Evolutionary conservation across 1,140 invertebrate species (phyloP).

Genomic region (Chironomus striatipennis): DNA sequence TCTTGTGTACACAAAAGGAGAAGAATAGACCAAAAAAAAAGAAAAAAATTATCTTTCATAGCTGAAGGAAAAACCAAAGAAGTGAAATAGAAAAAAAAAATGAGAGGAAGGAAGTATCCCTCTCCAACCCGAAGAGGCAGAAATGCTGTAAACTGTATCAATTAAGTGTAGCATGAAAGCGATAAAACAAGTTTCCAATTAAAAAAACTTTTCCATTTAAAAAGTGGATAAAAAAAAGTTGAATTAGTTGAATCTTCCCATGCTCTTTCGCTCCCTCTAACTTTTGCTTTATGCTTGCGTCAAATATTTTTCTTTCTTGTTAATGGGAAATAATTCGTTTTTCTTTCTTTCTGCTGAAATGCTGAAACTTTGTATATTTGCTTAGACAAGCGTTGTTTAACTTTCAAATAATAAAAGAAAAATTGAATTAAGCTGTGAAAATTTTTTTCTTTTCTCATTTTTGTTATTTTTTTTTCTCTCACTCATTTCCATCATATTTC

Average conservation of each 20-base stretch:
- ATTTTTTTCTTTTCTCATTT: too few relatives aligned
- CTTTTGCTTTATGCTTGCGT: too few relatives aligned
- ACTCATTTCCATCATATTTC: too few relatives aligned
- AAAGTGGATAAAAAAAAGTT: not conserved
- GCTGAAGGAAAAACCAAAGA: not conserved
- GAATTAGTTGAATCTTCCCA: not conserved
- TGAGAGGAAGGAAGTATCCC: not conserved
- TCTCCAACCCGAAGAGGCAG: not conserved
- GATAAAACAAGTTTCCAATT: slow-evolving; percentile 19
- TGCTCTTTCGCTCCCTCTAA: too few relatives aligned
- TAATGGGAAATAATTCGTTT: not conserved
- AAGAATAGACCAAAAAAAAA: not conserved
- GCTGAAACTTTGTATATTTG: not conserved
- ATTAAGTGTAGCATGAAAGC: slow-evolving; percentile 7
- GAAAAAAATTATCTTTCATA: not conserved
- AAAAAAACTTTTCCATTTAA: slow-evolving; percentile 23
- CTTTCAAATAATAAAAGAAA: not conserved
- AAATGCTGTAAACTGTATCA: slow-evolving; percentile 11
- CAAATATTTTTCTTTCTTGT: not conserved
- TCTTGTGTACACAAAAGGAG: not conserved
- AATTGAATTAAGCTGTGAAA: not conserved
- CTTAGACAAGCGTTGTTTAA: slow-evolving; percentile 1
- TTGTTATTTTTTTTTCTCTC: too few relatives aligned
- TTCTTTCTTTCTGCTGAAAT: not conserved
- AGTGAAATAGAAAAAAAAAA: not conserved